A percentile compares a stretch with the other conserved stretches of the same genome.
These are phyloP conservation scores for Sitobion miscanthi DNA, from an alignment of 1,140 invertebrate species.

Conservation along the genomic window DNA sequence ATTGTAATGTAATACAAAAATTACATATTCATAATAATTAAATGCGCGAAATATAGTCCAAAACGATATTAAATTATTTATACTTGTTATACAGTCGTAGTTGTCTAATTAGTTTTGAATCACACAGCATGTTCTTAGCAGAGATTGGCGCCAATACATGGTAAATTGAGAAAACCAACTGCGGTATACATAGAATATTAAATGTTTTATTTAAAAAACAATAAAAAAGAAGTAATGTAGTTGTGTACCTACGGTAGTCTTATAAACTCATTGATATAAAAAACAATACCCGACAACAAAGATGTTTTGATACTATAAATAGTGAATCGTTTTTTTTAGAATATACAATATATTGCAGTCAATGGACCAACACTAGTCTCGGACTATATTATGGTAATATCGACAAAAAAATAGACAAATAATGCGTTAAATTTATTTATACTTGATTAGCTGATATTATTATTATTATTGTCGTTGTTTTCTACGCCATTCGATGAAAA, in stretches of 20 bases:
- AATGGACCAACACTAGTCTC: neutral
- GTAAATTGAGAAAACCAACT: neutral
- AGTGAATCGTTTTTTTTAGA: neutral
- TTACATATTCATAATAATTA: too few relatives aligned
- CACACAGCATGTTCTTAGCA: neutral
- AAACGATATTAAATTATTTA: too few relatives aligned
- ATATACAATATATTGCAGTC: neutral
- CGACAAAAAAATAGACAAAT: neutral
- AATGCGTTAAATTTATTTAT: neutral
- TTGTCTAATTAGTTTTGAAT: too few relatives aligned
- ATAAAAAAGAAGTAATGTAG: too few relatives aligned
- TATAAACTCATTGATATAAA: neutral
- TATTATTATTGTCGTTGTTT: neutral
- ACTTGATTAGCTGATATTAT: too few relatives aligned
- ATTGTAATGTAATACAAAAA: too few relatives aligned
- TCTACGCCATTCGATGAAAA: neutral
- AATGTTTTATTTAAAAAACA: too few relatives aligned
- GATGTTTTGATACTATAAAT: neutral
- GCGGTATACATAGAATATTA: too few relatives aligned
- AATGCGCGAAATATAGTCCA: neutral
- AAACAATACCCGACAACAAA: too few relatives aligned
- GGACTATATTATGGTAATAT: neutral
- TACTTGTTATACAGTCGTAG: too few relatives aligned
- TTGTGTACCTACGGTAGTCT: neutral
- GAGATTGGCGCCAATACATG: neutral